Evolutionary conservation across 2,888 invertebrate genomes (phyloP), one percentile per base, ranked within the genome.

Genomic region (Tetropium fuscum): DNA sequence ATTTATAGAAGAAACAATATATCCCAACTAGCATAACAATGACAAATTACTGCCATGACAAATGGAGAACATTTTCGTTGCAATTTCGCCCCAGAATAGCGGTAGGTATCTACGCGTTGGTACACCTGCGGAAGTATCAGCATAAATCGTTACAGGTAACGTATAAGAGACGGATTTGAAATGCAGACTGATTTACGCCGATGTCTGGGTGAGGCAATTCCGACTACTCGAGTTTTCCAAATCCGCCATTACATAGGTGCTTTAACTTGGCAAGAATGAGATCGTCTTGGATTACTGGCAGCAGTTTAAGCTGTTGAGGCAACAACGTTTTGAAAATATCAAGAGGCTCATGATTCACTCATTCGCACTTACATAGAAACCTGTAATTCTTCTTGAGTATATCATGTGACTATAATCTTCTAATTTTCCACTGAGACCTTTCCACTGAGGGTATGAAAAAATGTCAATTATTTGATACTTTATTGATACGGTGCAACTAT

Each of bases 141-240:
- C 25, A 58, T 58, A 53, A 58, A 58, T 63, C 60, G 62, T 65
- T 59, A 48, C 55, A 56, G 43, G 48, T n/a, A n/a, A n/a, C n/a
- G n/a, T 56, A 56, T 43, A 56, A 56, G 19, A 40, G 56, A 32
- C 20, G 49, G 41, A 56, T 56, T 45, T 48, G 48, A 22, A 56
- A 32, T 41, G 56, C 34, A 41, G 48, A 48, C 56, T 56, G 56
- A 56, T 56, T 56, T 49, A 56, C 49, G 43, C 16, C 41, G 18
- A 19, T 15, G 40, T 43, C 43, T 53, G 43, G 53, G 43, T 22
- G 41, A 32, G 30, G 43, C 43, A 34, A 53, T 41, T 34, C 19
- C 32, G 11, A 41, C 43, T 51, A 25, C 51, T 53, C 22, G 43
- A 13, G 43, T 43, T 19, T 43, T 11, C 13, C 25, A 43, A 53